Conservation (phyloP, 2,113 vertebrate species). For the Porphyrio hochstetteri region DNA sequence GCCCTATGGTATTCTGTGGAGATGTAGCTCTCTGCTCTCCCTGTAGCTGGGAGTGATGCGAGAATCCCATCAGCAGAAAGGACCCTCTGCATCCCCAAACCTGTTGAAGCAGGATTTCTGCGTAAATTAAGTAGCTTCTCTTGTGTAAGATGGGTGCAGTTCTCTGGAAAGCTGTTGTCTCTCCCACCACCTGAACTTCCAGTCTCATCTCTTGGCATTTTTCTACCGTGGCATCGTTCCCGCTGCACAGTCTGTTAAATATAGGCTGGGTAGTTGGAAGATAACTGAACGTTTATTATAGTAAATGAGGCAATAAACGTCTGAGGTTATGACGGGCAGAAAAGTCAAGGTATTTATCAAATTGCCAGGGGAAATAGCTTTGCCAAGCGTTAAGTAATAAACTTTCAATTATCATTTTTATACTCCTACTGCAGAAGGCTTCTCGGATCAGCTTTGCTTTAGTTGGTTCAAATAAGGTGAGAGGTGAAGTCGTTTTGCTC, state of each 20-base stretch:
- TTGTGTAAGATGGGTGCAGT: background rate
- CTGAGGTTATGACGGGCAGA: slow-evolving; percentile 14
- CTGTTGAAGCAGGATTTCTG: background rate
- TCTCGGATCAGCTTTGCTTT: slow-evolving; percentile 10
- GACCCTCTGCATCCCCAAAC: background rate
- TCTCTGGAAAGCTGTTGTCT: background rate
- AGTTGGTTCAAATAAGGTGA: background rate
- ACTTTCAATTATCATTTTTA: slow-evolving; percentile 56
- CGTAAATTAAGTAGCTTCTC: background rate
- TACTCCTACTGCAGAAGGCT: background rate
- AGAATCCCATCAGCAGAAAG: background rate
- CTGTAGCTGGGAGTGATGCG: background rate
- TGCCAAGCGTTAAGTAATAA: slow-evolving; percentile 40
- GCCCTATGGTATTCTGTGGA: background rate
- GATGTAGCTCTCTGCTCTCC: background rate
- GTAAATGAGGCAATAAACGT: slow-evolving; percentile 51
- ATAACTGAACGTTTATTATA: slow-evolving; percentile 18
- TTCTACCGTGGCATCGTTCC: background rate
- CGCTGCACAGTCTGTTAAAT: background rate
- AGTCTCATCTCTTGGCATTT: background rate
- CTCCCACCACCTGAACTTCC: background rate
- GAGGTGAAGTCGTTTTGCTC: background rate
- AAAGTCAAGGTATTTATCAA: slow-evolving; percentile 62
- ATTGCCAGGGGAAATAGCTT: slow-evolving; percentile 50
- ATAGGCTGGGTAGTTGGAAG: background rate